A percentile compares a stretch with the other conserved stretches of the same genome.
phyloP scores from a whole-genome alignment of 1,140 invertebrate genomes.

The Meloidogyne floridensis region DNA sequence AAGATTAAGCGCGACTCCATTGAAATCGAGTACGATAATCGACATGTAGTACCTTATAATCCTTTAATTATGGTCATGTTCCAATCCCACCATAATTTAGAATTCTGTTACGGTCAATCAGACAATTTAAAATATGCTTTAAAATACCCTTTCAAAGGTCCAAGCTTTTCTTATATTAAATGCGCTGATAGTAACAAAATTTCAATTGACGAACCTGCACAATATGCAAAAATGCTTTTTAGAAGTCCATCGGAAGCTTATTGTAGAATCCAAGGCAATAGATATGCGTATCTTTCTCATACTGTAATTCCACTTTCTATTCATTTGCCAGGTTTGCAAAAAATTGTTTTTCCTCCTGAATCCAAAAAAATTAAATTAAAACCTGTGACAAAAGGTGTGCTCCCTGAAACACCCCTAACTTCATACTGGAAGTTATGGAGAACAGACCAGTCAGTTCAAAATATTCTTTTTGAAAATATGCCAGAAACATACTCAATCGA shows the following conservation, averaged over 20 bases:
- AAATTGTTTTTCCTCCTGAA: background rate
- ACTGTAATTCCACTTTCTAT: background rate
- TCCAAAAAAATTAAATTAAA: background rate
- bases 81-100: constrained; percentile 16
- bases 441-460: background rate
- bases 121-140: constrained; percentile 10
- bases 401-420: constrained; percentile 3
- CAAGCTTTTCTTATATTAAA: background rate
- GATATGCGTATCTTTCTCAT: background rate
- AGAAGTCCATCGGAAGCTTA: background rate
- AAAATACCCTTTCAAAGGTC: constrained; percentile 15
- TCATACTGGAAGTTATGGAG: constrained; percentile 15
- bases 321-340: background rate
- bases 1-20: background rate
- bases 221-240: constrained; percentile 1
- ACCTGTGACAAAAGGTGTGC: background rate
- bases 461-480: constrained; percentile 25
- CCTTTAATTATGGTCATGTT: background rate
- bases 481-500: constrained; percentile 1
- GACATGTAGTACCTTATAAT: constrained; percentile 9
- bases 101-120: constrained; percentile 5
- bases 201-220: constrained; percentile 12
- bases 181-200: background rate
- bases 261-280: background rate
- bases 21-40: background rate